Conservation (phyloP, 2,888 invertebrate species). For the Lysandra coridon region DNA sequence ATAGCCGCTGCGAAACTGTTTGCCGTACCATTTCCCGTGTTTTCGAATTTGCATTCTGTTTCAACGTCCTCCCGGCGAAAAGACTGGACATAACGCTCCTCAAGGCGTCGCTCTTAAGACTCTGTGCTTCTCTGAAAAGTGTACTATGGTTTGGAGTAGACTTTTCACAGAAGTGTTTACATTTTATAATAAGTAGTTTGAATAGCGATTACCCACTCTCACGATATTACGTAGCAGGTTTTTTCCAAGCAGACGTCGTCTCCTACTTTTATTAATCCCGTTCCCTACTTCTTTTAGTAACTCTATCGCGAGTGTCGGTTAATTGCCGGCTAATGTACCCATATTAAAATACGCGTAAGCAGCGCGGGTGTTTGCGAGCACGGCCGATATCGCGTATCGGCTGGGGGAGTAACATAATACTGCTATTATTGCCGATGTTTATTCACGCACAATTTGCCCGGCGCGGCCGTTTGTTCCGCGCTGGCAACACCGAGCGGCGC, state of each 20-base stretch:
- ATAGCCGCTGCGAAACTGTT: constrained; percentile 65
- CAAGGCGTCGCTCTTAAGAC: not conserved
- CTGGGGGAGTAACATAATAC: constrained; percentile 67
- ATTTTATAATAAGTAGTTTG: not conserved
- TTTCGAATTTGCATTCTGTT: constrained; percentile 29
- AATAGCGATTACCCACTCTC: not conserved
- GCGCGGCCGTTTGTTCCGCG: constrained; percentile 64
- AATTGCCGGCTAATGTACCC: constrained; percentile 13
- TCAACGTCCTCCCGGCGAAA: not conserved
- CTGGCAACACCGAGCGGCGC: constrained; percentile 60
- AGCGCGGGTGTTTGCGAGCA: constrained; percentile 42
- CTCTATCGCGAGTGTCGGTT: not conserved
- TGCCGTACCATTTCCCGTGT: constrained; percentile 59
- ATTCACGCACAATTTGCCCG: constrained; percentile 77
- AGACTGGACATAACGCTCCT: constrained; percentile 10
- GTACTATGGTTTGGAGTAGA: not conserved
- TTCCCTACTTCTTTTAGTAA: not conserved
- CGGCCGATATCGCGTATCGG: constrained; percentile 42
- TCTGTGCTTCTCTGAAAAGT: not conserved
- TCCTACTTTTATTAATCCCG: not conserved
- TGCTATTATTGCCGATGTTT: constrained; percentile 73
- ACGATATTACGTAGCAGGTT: not conserved
- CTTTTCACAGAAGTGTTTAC: constrained; percentile 8
- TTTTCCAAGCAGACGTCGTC: not conserved
- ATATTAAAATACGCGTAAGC: constrained; percentile 22